Base-by-base conservation (phyloP, 1,140 invertebrate genomes). In the Brachionus koreanus region DNA sequence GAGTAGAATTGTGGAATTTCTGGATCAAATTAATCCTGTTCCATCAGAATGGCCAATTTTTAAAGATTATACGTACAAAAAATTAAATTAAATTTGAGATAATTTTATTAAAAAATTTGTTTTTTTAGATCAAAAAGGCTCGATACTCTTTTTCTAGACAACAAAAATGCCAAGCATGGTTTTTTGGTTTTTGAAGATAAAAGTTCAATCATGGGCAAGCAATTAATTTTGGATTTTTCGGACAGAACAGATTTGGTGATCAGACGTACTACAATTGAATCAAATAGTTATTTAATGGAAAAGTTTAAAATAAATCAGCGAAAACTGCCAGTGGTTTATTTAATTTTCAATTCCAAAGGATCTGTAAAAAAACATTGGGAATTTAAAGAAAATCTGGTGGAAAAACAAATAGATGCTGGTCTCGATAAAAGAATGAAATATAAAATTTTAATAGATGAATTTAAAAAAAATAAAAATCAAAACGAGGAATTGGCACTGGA, bases 31-130 rank as follows among this genome's bases (percentile, higher is more conserved):
- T 9, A 13, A 57, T 19, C 12, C 33, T 16, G 19, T 42, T 2
- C 76, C 76, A 16, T n/a, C 19, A 6, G 16, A 79, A 57, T 79
- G 76, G 76, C 76, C 76, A 10, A 43, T 42, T 57, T 65, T 79
- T 23, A 43, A 79, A 43, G 35, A 39, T 3, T 79, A 39, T 35
- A 42, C 76, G 65, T 65, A 65, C 33, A 37, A 12, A 33, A 33
- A 33, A 33, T 16, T 35, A 16, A 35, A 65, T 12, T 10, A 65
- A 65, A n/a, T 23, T 13, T 25, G 3, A 12, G 13, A 33, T 33
- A 9, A 33, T 65, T 65, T 65, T 65, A 33, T 2, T 5, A 65
- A 12, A 13, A n/a, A 29, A n/a, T 65, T 65, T 46, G 10, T 2
- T 46, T 5, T 33, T 29, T 65, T 5, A 65, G 63, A 23, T 79